Percentiles rank a stretch among this genome's conserved stretches.
Evolutionary conservation across 2,797 vertebrate genomes (phyloP).

Genomic region (Gambusia yucatana): DNA sequence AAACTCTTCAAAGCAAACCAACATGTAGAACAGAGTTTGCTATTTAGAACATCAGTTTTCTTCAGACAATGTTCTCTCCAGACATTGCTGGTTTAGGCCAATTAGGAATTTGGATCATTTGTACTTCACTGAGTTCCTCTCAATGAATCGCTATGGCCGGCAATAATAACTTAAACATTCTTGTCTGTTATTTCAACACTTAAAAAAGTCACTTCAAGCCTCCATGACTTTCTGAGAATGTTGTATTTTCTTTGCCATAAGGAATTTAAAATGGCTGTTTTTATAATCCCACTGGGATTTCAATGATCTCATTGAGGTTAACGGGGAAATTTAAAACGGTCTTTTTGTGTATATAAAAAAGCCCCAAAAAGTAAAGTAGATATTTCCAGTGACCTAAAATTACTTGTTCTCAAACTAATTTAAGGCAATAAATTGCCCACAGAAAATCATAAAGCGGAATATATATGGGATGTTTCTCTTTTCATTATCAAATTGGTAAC

Average conservation of each 20-base stretch:
- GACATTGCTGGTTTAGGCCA: not conserved
- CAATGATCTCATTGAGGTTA: slow-evolving; percentile 69
- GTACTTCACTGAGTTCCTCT: not conserved
- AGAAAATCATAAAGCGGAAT: slow-evolving; percentile 24
- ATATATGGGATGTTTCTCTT: slow-evolving; percentile 22
- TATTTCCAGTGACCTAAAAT: slow-evolving; percentile 49
- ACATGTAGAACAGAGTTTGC: not conserved
- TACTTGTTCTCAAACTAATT: slow-evolving; percentile 30
- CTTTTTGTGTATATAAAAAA: slow-evolving; percentile 32
- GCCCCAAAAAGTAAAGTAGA: slow-evolving; percentile 40
- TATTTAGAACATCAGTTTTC: slow-evolving; percentile 2
- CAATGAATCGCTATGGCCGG: not conserved
- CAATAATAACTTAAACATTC: slow-evolving; percentile 23
- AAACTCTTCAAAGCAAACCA: not conserved
- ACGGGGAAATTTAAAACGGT: slow-evolving; percentile 52
- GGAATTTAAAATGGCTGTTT: slow-evolving; percentile 48
- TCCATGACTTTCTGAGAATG: slow-evolving; percentile 29
- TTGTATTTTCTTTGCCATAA: slow-evolving; percentile 54
- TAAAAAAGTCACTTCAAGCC: slow-evolving; percentile 8
- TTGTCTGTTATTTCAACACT: slow-evolving; percentile 27
- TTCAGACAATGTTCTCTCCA: not conserved
- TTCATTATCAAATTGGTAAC: slow-evolving; percentile 18
- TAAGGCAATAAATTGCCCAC: slow-evolving; percentile 37
- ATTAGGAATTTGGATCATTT: not conserved
- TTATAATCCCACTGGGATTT: slow-evolving; percentile 48